Conservation (phyloP, 2,797 vertebrate species). For the Hybognathus amarus region DNA sequence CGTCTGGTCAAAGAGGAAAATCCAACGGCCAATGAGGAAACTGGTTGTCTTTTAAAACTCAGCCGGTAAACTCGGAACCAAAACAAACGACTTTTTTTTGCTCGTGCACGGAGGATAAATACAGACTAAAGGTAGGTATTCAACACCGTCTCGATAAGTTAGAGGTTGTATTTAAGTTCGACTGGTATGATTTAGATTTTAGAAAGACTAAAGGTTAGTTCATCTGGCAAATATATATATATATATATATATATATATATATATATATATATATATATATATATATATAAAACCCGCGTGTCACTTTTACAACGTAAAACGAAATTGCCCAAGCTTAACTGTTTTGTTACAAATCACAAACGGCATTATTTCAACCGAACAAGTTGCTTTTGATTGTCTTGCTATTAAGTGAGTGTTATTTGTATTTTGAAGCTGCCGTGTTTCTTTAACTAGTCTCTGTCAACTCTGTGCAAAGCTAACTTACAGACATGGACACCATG, state of each 20-base stretch:
- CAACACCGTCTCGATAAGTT: no score
- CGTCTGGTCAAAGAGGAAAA: not conserved
- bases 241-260: no score
- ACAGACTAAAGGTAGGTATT: not conserved
- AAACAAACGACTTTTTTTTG: constrained; percentile 17
- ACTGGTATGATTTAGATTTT: not conserved
- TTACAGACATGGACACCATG: constrained; percentile 54
- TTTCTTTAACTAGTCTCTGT: not conserved
- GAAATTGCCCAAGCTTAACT: no score
- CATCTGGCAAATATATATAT: no score
- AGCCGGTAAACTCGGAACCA: constrained; percentile 28
- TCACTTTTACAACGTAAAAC: not conserved
- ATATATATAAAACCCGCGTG: not conserved
- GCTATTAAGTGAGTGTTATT: not conserved
- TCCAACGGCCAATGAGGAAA: constrained; percentile 58
- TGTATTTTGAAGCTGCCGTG: no score
- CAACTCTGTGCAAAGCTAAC: not conserved
- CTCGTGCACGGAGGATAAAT: not conserved
- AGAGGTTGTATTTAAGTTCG: not conserved
- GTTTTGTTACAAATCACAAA: not conserved
- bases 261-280: no score
- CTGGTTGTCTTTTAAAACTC: constrained; percentile 59
- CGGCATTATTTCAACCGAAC: not conserved
- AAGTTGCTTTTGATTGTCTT: not conserved
- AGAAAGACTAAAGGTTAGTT: not conserved